Conservation (phyloP, 1,140 invertebrate species). For the Habropoda laboriosa region DNA sequence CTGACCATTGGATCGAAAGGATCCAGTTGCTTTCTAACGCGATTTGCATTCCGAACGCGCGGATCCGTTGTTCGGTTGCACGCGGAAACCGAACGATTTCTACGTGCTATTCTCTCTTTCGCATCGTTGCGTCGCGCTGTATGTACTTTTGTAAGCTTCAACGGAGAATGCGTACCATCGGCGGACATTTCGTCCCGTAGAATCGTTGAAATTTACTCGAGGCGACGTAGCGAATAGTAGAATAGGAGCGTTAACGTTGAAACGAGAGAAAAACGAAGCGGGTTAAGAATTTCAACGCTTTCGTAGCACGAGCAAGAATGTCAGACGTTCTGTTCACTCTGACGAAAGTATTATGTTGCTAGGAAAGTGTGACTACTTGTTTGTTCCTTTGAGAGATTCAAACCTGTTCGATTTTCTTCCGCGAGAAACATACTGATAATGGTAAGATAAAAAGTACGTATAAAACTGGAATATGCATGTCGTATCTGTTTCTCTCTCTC, state of each 20-base stretch:
- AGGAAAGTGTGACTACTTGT: too few relatives aligned
- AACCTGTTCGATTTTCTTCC: too few relatives aligned
- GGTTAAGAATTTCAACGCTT: too few relatives aligned
- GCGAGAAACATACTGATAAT: not conserved
- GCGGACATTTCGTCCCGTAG: not conserved
- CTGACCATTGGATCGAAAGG: not conserved
- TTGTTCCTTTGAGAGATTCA: too few relatives aligned
- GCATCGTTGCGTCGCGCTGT: not conserved
- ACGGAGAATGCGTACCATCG: not conserved
- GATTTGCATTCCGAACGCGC: slow-evolving; percentile 17
- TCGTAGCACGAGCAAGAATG: too few relatives aligned
- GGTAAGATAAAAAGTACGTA: not conserved
- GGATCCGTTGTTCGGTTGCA: not conserved
- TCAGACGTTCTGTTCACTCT: too few relatives aligned
- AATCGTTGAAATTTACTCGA: not conserved
- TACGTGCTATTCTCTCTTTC: slow-evolving; percentile 6
- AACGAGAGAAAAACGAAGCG: not conserved
- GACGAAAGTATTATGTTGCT: too few relatives aligned
- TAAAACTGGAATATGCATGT: not conserved
- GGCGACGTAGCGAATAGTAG: not conserved
- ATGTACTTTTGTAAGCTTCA: not conserved
- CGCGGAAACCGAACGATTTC: not conserved
- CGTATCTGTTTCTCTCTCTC: too few relatives aligned
- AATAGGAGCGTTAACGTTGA: too few relatives aligned
- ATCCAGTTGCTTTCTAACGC: not conserved